These are phyloP conservation scores for Hymenopus coronatus DNA, from an alignment of 2,888 invertebrate genomes.

Conservation along the genomic window DNA sequence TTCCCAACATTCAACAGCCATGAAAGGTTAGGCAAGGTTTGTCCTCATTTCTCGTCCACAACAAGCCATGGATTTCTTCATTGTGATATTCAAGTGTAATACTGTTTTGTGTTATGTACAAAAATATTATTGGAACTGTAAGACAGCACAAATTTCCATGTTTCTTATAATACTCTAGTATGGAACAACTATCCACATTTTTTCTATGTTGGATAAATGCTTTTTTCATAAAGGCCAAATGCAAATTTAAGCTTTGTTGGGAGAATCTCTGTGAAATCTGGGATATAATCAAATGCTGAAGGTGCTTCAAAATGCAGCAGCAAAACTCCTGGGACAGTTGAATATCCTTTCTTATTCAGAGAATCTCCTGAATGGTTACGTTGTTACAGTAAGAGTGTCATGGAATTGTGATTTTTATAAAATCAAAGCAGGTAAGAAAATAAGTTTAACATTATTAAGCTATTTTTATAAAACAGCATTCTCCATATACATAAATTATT, in stretches of 20 bases:
- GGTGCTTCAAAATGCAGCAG: not conserved
- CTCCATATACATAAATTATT: not conserved
- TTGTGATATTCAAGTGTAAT: not conserved
- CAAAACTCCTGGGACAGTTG: not conserved
- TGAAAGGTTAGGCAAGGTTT: not conserved
- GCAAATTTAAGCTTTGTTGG: not conserved
- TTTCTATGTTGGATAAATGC: not conserved
- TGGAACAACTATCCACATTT: not conserved
- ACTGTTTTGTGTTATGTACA: not conserved
- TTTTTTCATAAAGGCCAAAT: not conserved
- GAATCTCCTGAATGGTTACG: not conserved
- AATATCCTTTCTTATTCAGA: not conserved
- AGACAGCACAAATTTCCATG: not conserved
- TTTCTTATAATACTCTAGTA: not conserved
- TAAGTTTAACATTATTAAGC: conserved; percentile 1
- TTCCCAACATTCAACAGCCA: not conserved
- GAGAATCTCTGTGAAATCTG: not conserved
- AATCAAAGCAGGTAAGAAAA: not conserved
- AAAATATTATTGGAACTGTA: not conserved
- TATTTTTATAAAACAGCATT: conserved; percentile 17
- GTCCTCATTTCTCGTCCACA: not conserved
- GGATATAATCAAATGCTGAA: not conserved
- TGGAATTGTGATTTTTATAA: not conserved
- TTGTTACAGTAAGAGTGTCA: not conserved
- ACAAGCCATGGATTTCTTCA: not conserved